Evolutionary conservation across 2,888 invertebrate genomes (phyloP).

Genomic region (Chrysolina oricalcia): DNA sequence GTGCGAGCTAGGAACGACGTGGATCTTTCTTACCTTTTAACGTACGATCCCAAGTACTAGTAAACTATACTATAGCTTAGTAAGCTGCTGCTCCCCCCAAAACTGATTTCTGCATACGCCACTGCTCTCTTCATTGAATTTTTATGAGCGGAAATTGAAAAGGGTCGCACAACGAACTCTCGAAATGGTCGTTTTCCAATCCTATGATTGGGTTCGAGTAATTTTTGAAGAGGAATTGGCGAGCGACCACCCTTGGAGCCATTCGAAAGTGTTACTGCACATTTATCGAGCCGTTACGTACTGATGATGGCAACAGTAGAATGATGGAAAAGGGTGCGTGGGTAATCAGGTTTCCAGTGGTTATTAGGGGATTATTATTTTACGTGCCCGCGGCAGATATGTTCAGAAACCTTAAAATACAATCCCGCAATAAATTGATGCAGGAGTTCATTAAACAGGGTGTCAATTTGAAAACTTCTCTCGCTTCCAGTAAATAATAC

Average conservation of each 20-base stretch:
- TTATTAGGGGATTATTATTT: neutral
- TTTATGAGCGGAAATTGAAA: conserved; percentile 38
- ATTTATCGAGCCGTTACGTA: neutral
- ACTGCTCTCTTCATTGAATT: conserved; percentile 37
- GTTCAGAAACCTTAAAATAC: no score
- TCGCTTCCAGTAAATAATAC: no score
- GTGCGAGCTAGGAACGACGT: no score
- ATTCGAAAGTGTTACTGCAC: neutral
- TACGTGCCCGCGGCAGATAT: neutral
- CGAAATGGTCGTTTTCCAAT: neutral
- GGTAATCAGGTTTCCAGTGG: neutral
- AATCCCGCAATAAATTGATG: no score
- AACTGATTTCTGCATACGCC: no score
- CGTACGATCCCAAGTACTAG: no score
- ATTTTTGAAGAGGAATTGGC: conserved; percentile 11
- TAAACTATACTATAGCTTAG: no score
- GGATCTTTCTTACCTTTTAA: no score
- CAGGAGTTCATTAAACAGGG: no score
- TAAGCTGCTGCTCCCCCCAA: no score
- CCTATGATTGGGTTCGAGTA: conserved; percentile 5
- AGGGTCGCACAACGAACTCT: conserved; percentile 13
- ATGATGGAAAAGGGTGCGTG: neutral
- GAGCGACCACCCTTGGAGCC: conserved; percentile 1
- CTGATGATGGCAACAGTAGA: neutral
- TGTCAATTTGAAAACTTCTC: no score